Conservation (phyloP, 2,113 vertebrate species). For the Ceratotherium simum region DNA sequence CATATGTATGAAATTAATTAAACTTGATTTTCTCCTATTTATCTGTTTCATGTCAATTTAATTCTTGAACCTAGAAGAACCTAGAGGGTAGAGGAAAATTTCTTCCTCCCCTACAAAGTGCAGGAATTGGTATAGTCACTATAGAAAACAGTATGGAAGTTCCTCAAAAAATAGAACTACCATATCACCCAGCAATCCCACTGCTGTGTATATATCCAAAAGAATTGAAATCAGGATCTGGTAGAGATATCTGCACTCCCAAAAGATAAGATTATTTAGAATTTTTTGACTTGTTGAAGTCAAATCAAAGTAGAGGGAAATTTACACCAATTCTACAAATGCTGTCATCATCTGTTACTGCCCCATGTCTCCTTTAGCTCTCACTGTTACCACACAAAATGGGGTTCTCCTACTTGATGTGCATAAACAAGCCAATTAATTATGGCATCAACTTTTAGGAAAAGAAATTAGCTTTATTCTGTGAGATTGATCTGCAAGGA, state of each 20-base stretch:
- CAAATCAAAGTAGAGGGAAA: neutral
- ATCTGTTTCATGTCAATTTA: no score
- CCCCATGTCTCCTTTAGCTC: neutral
- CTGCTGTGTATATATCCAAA: neutral
- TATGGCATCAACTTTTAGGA: no score
- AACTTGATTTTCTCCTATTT: no score
- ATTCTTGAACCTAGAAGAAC: no score
- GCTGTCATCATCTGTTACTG: neutral
- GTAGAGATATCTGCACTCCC: neutral
- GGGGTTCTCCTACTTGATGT: no score
- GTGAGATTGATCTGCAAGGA: no score
- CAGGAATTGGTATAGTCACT: neutral
- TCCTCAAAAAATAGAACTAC: neutral
- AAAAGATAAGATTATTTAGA: neutral
- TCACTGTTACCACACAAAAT: neutral
- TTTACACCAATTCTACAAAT: neutral
- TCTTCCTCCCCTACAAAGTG: neutral
- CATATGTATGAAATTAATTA: no score
- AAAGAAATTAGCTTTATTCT: no score
- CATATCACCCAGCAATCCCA: neutral
- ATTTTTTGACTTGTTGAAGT: neutral
- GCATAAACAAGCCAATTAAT: no score
- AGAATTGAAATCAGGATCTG: neutral
- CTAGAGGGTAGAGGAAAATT: no score
- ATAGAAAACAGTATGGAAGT: neutral